A percentile compares a stretch with the other conserved stretches of the same genome.
Evolutionary conservation across 2,888 invertebrate species (phyloP).

Genomic region (Psylliodes chrysocephalus): DNA sequence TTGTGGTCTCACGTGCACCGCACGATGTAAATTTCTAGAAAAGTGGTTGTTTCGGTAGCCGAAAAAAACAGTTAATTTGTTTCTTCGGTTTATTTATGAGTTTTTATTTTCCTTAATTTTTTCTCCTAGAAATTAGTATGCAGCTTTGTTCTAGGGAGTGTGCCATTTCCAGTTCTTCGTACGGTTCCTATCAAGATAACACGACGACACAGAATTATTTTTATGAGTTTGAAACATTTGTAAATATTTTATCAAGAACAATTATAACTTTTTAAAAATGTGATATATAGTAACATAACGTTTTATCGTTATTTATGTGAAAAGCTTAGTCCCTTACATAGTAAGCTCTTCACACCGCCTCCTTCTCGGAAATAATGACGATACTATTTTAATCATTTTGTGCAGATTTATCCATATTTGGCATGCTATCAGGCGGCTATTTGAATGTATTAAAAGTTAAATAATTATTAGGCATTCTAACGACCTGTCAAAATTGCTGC

Average conservation of each 20-base stretch:
- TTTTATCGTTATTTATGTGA: too few relatives aligned
- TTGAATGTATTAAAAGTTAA: too few relatives aligned
- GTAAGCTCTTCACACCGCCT: too few relatives aligned
- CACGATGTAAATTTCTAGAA: constrained; percentile 35
- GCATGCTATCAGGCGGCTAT: too few relatives aligned
- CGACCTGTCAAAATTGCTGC: too few relatives aligned
- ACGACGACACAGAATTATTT: constrained; percentile 9
- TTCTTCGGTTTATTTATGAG: constrained; percentile 27
- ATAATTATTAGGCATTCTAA: too few relatives aligned
- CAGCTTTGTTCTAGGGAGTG: constrained; percentile 17
- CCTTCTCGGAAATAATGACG: too few relatives aligned
- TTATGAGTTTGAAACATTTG: not conserved
- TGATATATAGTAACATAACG: too few relatives aligned
- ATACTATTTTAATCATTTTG: too few relatives aligned
- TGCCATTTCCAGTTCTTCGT: constrained; percentile 24
- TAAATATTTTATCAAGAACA: not conserved
- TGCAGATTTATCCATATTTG: too few relatives aligned
- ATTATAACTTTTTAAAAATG: too few relatives aligned
- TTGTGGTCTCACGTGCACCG: constrained; percentile 29
- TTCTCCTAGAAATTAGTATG: constrained; percentile 5
- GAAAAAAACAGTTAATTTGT: constrained; percentile 24
- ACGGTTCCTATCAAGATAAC: constrained; percentile 9
- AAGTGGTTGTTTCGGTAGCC: constrained; percentile 37
- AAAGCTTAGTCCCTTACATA: too few relatives aligned
- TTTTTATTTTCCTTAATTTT: not conserved